Evolutionary conservation across 2,797 vertebrate genomes (phyloP).

Genomic region (Adelosebastes latens): DNA sequence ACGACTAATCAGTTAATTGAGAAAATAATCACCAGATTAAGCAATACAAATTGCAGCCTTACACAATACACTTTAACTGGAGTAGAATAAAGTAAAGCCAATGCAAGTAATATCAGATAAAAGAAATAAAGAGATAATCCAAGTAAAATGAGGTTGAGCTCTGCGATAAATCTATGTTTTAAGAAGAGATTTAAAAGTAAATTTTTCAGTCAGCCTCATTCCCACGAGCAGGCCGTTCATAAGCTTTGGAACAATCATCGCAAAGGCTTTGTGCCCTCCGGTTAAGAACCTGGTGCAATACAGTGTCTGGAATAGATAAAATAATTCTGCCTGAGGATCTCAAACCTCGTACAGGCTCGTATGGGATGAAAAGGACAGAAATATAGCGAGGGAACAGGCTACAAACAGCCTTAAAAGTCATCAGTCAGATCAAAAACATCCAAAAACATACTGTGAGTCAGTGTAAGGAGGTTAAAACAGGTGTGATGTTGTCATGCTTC

Average conservation of each 20-base stretch:
- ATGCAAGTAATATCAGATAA: background rate
- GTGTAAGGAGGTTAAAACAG: background rate
- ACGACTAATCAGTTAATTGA: background rate
- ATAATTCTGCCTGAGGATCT: too few species aligned
- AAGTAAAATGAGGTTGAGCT: background rate
- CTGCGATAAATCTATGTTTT: background rate
- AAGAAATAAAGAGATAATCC: background rate
- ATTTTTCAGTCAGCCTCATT: background rate
- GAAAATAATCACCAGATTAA: background rate
- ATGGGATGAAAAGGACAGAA: background rate
- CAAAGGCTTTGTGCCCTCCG: background rate
- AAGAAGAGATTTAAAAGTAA: background rate
- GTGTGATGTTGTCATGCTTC: background rate
- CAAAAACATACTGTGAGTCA: background rate
- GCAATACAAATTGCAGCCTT: background rate
- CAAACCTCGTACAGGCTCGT: background rate
- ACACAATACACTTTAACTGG: background rate
- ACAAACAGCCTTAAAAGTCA: background rate
- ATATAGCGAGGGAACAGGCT: background rate
- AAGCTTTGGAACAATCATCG: background rate
- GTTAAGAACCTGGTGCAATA: background rate
- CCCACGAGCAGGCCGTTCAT: background rate
- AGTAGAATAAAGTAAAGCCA: background rate
- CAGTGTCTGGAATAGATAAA: background rate
- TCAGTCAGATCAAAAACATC: background rate